These are phyloP conservation scores for Achatina immaculata DNA, from an alignment of 1,140 invertebrate genomes.

Conservation along the genomic window DNA sequence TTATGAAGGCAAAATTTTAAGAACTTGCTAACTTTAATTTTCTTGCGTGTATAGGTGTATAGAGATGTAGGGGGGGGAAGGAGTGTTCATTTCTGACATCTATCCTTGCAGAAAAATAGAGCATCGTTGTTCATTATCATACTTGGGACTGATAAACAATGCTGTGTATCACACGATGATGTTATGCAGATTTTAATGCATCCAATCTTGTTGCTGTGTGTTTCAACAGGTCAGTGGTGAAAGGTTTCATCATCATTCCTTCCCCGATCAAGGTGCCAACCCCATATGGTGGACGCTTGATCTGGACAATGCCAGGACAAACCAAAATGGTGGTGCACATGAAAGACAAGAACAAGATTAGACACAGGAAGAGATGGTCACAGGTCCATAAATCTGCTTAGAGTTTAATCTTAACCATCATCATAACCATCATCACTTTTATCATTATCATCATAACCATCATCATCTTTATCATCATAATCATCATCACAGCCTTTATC, in stretches of 20 bases:
- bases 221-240: constrained; percentile 58
- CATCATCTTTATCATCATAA: too few relatives aligned
- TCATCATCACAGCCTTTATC: too few relatives aligned
- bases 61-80: too few relatives aligned
- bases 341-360: constrained; percentile 70
- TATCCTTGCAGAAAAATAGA: too few relatives aligned
- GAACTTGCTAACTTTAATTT: too few relatives aligned
- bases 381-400: too few relatives aligned
- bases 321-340: constrained; percentile 68
- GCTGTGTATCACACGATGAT: not conserved
- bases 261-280: constrained; percentile 62
- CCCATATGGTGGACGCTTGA: constrained; percentile 68
- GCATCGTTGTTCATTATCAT: constrained; percentile 6
- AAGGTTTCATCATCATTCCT: constrained; percentile 58
- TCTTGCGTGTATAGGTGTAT: too few relatives aligned
- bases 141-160: not conserved
- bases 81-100: not conserved
- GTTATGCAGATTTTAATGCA: not conserved
- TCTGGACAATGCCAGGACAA: constrained; percentile 69
- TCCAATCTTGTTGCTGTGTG: not conserved
- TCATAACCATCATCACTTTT: too few relatives aligned
- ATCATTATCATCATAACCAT: too few relatives aligned
- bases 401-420: too few relatives aligned
- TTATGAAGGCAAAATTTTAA: too few relatives aligned
- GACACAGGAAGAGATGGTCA: constrained; percentile 71